phyloP scores from a whole-genome alignment of 1,140 invertebrate genomes.

The Steinernema khuongi region DNA sequence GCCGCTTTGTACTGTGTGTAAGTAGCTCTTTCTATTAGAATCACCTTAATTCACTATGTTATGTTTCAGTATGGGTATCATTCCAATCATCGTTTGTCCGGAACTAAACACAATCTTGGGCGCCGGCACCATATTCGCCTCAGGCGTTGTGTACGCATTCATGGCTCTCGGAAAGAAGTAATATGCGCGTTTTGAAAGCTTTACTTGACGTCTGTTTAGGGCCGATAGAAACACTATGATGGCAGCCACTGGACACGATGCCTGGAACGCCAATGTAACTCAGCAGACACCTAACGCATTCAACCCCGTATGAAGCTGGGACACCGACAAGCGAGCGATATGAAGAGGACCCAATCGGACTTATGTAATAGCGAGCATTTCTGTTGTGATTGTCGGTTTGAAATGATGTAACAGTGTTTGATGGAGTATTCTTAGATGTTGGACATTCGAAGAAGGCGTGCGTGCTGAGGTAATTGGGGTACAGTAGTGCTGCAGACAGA shows the following conservation, averaged over 20 bases:
- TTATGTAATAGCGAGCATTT: too few species aligned
- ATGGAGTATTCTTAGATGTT: too few species aligned
- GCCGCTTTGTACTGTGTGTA: slow-evolving; percentile 78
- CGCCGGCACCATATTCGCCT: slow-evolving; percentile 77
- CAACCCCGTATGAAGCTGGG: slow-evolving; percentile 44
- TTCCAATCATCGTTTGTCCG: slow-evolving; percentile 72
- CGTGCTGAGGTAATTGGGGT: too few species aligned
- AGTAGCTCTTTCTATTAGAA: slow-evolving; percentile 62
- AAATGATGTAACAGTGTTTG: too few species aligned
- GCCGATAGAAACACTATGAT: slow-evolving; percentile 56
- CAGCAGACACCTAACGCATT: slow-evolving; percentile 46
- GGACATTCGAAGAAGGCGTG: too few species aligned
- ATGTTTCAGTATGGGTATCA: slow-evolving; percentile 52
- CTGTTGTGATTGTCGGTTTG: too few species aligned
- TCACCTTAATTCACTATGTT: slow-evolving; percentile 20
- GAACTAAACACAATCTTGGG: slow-evolving; percentile 74
- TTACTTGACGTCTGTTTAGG: slow-evolving; percentile 29
- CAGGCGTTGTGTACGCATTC: slow-evolving; percentile 82
- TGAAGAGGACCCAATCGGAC: too few species aligned
- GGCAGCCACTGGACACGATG: slow-evolving; percentile 47
- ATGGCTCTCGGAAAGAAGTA: slow-evolving; percentile 73
- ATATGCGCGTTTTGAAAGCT: background rate
- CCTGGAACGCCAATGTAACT: slow-evolving; percentile 56
- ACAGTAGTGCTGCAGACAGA: too few species aligned
- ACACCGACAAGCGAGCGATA: background rate